Percentiles rank a stretch among this genome's conserved stretches.
phyloP scores from a whole-genome alignment of 2,888 invertebrate genomes.

The Coecobrya sp. region DNA sequence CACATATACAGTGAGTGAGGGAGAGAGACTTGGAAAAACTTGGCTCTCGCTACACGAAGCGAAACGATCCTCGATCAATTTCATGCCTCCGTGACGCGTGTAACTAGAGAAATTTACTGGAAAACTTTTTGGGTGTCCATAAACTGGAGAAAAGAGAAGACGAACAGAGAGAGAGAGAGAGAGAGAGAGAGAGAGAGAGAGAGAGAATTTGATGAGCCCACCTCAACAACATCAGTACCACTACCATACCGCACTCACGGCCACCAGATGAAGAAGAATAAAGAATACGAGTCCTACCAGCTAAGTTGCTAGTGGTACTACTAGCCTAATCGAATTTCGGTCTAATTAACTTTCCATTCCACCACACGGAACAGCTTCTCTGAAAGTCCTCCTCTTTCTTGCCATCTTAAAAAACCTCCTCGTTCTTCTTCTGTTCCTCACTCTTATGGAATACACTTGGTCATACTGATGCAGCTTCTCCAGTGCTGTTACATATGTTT shows the following conservation, averaged over 20 bases:
- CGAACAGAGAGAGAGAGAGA: constrained; percentile 15
- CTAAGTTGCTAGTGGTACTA: constrained; percentile 27
- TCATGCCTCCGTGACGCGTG: constrained; percentile 86
- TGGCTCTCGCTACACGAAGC: constrained; percentile 82
- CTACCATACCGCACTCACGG: constrained; percentile 19
- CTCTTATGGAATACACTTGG: neutral
- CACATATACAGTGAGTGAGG: constrained; percentile 11
- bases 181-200: constrained; percentile 55
- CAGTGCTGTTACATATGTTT: neutral
- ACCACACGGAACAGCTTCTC: constrained; percentile 60
- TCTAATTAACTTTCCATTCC: constrained; percentile 86
- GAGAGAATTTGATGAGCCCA: constrained; percentile 84
- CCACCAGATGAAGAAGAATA: constrained; percentile 11
- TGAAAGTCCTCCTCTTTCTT: constrained; percentile 5
- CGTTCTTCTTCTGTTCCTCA: neutral
- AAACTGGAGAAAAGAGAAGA: constrained; percentile 82
- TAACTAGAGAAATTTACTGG: constrained; percentile 86
- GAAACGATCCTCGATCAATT: constrained; percentile 86
- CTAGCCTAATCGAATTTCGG: constrained; percentile 85
- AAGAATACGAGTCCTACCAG: neutral
- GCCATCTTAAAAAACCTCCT: constrained; percentile 11
- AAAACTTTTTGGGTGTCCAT: constrained; percentile 86
- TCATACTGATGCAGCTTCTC: neutral
- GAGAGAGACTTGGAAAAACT: constrained; percentile 75
- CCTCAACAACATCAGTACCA: constrained; percentile 66